phyloP scores from a whole-genome alignment of 2,113 vertebrate species.

The Zosterops pallidus region DNA sequence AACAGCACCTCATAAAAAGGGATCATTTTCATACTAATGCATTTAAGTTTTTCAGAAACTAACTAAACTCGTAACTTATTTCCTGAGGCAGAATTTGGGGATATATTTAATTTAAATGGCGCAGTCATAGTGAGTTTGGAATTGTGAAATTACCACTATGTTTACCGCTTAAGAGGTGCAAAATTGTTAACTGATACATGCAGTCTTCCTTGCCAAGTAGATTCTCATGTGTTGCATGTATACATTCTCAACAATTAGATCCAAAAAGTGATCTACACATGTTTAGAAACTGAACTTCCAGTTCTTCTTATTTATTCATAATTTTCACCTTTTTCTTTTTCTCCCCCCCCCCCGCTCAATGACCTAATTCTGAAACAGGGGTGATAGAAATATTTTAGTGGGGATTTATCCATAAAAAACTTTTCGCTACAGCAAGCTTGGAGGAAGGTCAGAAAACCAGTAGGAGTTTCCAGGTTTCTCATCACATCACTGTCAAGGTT shows the following conservation, averaged over 20 bases:
- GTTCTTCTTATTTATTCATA: background rate
- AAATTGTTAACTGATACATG: conserved; percentile 23
- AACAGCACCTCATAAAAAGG: conserved; percentile 50
- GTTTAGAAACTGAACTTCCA: background rate
- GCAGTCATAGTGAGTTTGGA: conserved; percentile 15
- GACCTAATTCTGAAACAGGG: background rate
- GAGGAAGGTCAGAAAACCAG: background rate
- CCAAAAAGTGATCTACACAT: background rate
- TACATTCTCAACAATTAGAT: background rate
- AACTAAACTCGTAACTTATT: background rate
- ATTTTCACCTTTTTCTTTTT: background rate
- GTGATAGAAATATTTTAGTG: background rate
- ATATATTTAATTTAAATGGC: conserved; percentile 47
- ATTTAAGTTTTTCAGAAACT: conserved; percentile 38
- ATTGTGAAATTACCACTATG: conserved; percentile 18
- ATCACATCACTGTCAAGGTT: background rate
- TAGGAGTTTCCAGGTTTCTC: background rate
- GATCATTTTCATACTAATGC: conserved; percentile 51
- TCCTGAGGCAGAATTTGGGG: conserved; percentile 57
- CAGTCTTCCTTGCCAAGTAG: background rate
- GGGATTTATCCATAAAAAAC: background rate
- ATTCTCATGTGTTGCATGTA: background rate
- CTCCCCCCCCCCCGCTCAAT: fast-evolving
- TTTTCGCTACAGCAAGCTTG: background rate
- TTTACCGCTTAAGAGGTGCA: background rate